Evolutionary conservation across 2,113 vertebrate genomes (phyloP), one percentile per base, ranked within the genome.

Genomic region (Hippolais icterina): DNA sequence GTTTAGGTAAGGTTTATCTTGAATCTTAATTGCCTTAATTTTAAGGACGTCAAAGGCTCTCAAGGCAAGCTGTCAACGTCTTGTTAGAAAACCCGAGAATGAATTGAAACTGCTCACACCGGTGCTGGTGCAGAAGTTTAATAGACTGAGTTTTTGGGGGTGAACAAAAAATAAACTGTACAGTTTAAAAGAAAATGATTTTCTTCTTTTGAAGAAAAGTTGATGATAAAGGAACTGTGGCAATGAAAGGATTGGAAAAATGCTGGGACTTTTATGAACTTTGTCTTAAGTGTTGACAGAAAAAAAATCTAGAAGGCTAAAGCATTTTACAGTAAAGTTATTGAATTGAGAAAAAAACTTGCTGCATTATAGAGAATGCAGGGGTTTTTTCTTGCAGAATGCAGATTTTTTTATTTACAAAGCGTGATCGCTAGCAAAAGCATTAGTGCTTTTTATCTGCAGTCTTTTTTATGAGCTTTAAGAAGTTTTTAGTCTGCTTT

Each of bases 11-110:
- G 98, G 98, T 98, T 98, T 99, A 99, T 99, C 98, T 98, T 98
- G 98, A 99, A 99, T 99, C 98, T 99, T 99, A 99, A 99, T 99
- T 99, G 99, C 99, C 99, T 99, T 99, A 99, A 99, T 99, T 99
- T 99, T 98, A 99, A 99, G 98, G 99, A 99, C 98, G 98, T 98
- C 98, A 98, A 98, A 98, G 97, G 97, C 98, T 98, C 97, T 98
- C 96, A 87, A 98, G 98, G 98, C 98, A 98, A 98, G 97, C 97
- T 97, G 97, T 98, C 98, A 98, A 98, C 98, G 98, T 99, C 98
- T 98, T 96, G 97, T 98, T 98, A 97, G 97, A 97, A 97, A 96
- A 98, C 96, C 96, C 69, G 96, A 98, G 96, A 98, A 97, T 94
- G 97, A 98, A 98, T 98, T 95, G 96, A 98, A 98, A 97, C 97